phyloP scores from a whole-genome alignment of 2,113 vertebrate genomes.

The Salvelinus fontinalis region DNA sequence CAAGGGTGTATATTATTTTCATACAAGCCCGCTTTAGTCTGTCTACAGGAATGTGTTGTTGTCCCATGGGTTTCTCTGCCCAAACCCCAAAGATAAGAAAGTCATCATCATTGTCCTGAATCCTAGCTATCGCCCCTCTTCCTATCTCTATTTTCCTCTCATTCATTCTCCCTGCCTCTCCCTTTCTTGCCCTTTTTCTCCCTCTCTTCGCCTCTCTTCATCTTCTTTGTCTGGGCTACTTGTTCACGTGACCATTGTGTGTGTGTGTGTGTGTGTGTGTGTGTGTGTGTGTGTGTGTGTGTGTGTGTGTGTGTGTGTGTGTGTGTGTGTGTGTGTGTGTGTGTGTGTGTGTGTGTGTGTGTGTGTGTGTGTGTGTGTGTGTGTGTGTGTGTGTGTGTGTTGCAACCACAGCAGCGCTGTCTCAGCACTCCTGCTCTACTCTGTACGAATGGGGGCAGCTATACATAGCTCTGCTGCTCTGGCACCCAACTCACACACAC shows the following conservation, averaged over 20 bases:
- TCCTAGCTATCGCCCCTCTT: not conserved
- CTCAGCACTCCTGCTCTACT: conserved; percentile 10
- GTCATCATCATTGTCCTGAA: not conserved
- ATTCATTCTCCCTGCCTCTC: not conserved
- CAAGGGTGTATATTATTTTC: no score
- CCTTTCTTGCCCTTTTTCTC: not conserved
- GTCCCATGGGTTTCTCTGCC: not conserved
- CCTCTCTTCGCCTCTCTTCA: not conserved
- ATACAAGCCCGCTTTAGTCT: no score
- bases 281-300: no score
- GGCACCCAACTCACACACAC: not conserved
- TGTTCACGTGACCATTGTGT: conserved; percentile 5
- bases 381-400: not conserved
- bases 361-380: not conserved
- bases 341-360: conserved; percentile 6
- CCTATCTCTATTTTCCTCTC: not conserved
- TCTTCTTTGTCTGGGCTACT: not conserved
- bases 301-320: no score
- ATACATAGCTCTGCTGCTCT: conserved; percentile 10
- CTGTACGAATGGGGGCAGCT: conserved; percentile 8
- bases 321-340: not conserved
- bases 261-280: no score
- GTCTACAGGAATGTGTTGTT: not conserved
- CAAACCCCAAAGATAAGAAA: not conserved
- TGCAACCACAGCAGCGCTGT: conserved; percentile 12